A percentile compares a stretch with the other conserved stretches of the same genome.
phyloP scores from a whole-genome alignment of 1,140 invertebrate genomes.

The Helicoverpa zea region DNA sequence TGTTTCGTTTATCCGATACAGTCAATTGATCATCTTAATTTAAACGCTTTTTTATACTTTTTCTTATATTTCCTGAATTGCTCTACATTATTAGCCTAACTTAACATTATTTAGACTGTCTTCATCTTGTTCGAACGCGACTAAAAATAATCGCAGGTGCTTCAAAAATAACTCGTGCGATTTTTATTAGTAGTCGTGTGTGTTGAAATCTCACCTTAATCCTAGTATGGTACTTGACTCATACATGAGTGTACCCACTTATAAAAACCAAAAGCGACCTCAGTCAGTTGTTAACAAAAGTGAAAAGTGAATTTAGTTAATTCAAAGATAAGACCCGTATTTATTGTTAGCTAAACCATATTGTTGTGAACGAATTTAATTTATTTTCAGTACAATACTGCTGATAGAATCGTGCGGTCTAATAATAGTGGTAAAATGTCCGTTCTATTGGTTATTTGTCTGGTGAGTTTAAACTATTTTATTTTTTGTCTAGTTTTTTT shows the following conservation, averaged over 20 bases:
- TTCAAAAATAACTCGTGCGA: background rate
- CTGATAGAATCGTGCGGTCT: background rate
- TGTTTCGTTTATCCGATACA: slow-evolving; percentile 17
- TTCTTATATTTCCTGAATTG: background rate
- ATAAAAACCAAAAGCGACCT: slow-evolving; percentile 30
- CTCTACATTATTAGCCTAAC: background rate
- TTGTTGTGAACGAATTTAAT: background rate
- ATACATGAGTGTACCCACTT: slow-evolving; percentile 12
- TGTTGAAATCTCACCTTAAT: background rate
- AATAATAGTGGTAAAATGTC: slow-evolving; percentile 13
- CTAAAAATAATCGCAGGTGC: background rate
- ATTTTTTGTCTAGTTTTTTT: background rate
- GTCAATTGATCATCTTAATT: background rate
- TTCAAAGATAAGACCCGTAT: slow-evolving; percentile 15
- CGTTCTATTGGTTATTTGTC: slow-evolving; percentile 5
- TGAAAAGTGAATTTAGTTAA: slow-evolving; percentile 31
- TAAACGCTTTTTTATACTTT: background rate
- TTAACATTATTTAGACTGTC: slow-evolving; percentile 2
- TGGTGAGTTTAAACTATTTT: background rate
- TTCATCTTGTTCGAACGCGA: slow-evolving; percentile 4
- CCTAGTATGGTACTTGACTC: background rate
- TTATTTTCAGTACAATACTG: slow-evolving; percentile 14
- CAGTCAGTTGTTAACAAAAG: background rate
- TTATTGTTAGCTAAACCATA: slow-evolving; percentile 6
- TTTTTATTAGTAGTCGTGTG: background rate